Evolutionary conservation across 2,797 vertebrate genomes (phyloP).

Genomic region (Sebastes matsubarae): DNA sequence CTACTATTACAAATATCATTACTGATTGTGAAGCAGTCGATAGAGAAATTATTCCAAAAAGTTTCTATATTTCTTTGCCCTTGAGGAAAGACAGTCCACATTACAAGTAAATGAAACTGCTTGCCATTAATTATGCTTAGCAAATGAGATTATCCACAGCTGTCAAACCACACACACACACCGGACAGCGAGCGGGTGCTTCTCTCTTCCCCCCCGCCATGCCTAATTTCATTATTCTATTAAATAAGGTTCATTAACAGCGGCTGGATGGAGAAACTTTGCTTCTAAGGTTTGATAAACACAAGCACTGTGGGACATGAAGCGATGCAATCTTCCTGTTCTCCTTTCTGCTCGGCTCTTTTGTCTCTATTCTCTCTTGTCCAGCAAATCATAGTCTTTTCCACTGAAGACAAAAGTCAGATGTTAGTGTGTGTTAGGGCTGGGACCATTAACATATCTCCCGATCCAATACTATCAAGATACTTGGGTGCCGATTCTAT

Average conservation of each 20-base stretch:
- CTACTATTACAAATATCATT: background rate
- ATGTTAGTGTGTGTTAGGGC: too few species aligned
- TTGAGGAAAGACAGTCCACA: slow-evolving; percentile 66
- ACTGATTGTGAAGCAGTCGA: background rate
- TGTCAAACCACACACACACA: slow-evolving; percentile 66
- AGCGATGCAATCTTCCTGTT: background rate
- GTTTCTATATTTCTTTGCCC: slow-evolving; percentile 65
- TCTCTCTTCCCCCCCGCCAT: slow-evolving; percentile 37
- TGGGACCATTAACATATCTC: too few species aligned
- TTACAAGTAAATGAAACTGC: slow-evolving; percentile 63
- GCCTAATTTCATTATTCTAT: slow-evolving; percentile 73
- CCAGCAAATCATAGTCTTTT: background rate
- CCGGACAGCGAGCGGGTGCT: slow-evolving; percentile 23
- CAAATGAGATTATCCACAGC: slow-evolving; percentile 75
- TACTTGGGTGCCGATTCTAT: too few species aligned
- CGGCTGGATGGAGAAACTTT: slow-evolving; percentile 30
- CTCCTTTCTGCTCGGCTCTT: background rate
- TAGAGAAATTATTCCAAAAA: slow-evolving; percentile 8
- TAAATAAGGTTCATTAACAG: slow-evolving; percentile 68
- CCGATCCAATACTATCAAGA: too few species aligned
- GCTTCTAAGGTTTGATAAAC: slow-evolving; percentile 40
- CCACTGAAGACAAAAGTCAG: background rate
- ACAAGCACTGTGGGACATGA: slow-evolving; percentile 9
- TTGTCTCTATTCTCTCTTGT: background rate
- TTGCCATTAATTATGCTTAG: slow-evolving; percentile 70